phyloP scores from a whole-genome alignment of 2,888 invertebrate genomes.

The Caenorhabditis virilis region DNA sequence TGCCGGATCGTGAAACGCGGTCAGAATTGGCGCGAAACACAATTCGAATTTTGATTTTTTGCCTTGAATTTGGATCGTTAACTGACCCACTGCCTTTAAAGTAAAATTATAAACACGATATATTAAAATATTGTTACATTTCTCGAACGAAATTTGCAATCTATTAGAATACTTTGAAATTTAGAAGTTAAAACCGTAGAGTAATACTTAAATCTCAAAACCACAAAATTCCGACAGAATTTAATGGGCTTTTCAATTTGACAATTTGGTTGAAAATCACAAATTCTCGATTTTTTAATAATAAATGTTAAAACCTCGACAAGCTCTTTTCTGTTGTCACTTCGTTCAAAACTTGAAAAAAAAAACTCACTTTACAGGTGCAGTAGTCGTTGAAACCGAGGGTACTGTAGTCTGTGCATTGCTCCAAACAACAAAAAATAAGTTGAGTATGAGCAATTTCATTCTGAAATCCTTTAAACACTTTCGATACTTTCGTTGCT shows the following conservation, averaged over 20 bases:
- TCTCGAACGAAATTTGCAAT: no score
- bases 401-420: constrained; percentile 2
- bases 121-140: no score
- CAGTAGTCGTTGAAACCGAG: constrained; percentile 12
- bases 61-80: no score
- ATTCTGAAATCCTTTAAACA: no score
- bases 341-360: neutral
- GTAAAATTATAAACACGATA: no score
- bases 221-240: neutral
- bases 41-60: no score
- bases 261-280: no score
- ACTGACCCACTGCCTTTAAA: no score
- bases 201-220: neutral
- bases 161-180: neutral
- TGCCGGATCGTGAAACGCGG: no score
- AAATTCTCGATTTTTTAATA: no score
- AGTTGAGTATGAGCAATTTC: constrained; percentile 30
- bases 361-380: constrained; percentile 14
- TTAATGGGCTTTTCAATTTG: neutral
- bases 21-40: no score
- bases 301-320: neutral
- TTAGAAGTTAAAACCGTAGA: neutral
- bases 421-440: constrained; percentile 30
- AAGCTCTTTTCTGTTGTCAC: neutral
- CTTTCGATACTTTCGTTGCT: no score